Conservation (phyloP, 2,888 invertebrate species). For the Epirrhoe alternata region DNA sequence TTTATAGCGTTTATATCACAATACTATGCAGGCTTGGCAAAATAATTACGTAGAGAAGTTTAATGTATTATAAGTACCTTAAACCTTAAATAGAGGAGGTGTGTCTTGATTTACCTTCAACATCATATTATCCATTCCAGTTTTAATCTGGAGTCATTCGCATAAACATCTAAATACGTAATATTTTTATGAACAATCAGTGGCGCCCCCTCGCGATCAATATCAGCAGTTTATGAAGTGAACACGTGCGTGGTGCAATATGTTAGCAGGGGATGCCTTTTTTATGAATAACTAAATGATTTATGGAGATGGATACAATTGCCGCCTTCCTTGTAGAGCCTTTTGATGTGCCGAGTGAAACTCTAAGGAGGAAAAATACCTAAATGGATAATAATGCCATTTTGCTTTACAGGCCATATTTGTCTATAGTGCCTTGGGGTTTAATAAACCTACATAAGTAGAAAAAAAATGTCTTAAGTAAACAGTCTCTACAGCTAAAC, state of each 20-base stretch:
- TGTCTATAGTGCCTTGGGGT: no score
- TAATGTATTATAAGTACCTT: no score
- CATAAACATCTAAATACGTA: constrained; percentile 29
- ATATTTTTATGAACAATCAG: constrained; percentile 77
- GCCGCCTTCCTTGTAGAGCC: constrained; percentile 19
- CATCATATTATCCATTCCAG: not conserved
- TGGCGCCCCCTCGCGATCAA: constrained; percentile 71
- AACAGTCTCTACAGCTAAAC: no score
- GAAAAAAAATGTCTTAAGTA: no score
- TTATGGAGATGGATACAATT: constrained; percentile 66
- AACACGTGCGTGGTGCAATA: constrained; percentile 82
- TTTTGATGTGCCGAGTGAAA: constrained; percentile 14
- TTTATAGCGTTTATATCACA: no score
- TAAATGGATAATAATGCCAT: not conserved
- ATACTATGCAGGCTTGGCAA: not conserved
- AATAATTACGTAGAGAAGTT: not conserved
- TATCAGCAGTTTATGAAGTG: constrained; percentile 81
- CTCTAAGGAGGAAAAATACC: not conserved
- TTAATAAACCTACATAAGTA: no score
- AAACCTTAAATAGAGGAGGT: no score
- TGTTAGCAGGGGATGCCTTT: constrained; percentile 75
- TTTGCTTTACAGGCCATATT: no score
- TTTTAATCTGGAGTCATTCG: constrained; percentile 14
- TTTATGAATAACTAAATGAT: constrained; percentile 84
- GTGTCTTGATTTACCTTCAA: not conserved